Evolutionary conservation across 2,797 vertebrate species (phyloP), one percentile per base, ranked within the genome.

Genomic region (Hydrolagus colliei): DNA sequence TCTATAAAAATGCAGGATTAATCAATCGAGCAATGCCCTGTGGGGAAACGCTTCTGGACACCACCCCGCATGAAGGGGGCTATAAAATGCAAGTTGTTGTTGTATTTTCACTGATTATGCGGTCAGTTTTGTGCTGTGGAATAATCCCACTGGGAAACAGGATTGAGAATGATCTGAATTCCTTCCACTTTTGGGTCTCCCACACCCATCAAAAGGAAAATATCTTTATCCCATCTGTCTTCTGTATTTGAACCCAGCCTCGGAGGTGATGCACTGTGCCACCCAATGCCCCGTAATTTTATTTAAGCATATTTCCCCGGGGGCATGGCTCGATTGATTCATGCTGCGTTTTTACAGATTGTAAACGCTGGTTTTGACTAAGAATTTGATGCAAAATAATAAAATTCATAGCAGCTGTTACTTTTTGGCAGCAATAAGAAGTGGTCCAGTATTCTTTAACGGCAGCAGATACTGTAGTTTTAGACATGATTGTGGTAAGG

Each of bases 171-270:
- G 16, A 65, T 16, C 18, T 84, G 65, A 68, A 18, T 71, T 52
- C 41, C 18, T 71, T 71, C 52, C 79, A 84, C 65, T 11, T 52
- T 52, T n/a, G 65, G 65, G 52, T 84, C 65, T 16, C 18, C 71
- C 65, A 20, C 65, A 71, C 2, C 65, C 11, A 41, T 84, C 79
- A 71, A 20, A 35, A 6, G 9, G 67, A 68, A 71, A 84, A 71
- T 16, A 84, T 84, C 79, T 67, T 84, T 84, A 68, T 84, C 79
- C 65, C 65, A 84, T 84, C 27, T 84, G 65, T 82, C 79, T 82
- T 68, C 3, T 67, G 65, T 71, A 84, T 71, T 84, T 84, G 79
- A 68, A 41, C 71, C 32, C 35, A 10, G 16, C 65, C 18, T 71
- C 62, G 68, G 63, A 82, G 32, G 79, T 82, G 79, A 84, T 71